Percentiles rank a stretch among this genome's conserved stretches.
phyloP scores from a whole-genome alignment of 2,888 invertebrate genomes.

The Glaucopsyche alexis region DNA sequence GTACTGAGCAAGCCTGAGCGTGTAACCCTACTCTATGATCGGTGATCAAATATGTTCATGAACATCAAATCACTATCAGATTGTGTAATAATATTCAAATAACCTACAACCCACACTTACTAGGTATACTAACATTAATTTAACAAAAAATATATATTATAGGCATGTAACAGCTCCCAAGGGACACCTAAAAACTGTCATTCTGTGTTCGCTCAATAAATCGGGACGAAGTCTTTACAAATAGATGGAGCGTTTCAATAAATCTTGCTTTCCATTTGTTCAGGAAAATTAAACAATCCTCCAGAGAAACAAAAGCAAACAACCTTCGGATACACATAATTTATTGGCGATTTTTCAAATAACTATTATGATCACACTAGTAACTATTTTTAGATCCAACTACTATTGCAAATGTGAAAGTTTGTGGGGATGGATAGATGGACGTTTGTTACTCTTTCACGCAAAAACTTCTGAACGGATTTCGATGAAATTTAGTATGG shows the following conservation, averaged over 20 bases:
- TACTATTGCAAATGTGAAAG: too few relatives aligned
- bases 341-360: neutral
- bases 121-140: too few relatives aligned
- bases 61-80: too few relatives aligned
- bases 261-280: slow-evolving; percentile 21
- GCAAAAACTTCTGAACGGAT: too few relatives aligned
- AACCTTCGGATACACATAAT: neutral
- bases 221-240: slow-evolving; percentile 19
- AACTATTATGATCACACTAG: neutral
- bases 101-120: too few relatives aligned
- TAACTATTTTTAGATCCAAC: neutral
- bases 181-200: slow-evolving; percentile 23
- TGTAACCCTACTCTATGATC: too few relatives aligned
- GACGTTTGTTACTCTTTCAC: too few relatives aligned
- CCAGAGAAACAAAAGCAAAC: slow-evolving; percentile 7
- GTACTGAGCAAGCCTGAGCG: too few relatives aligned
- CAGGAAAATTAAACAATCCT: slow-evolving; percentile 20
- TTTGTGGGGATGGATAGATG: too few relatives aligned
- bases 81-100: too few relatives aligned
- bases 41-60: too few relatives aligned
- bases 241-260: slow-evolving; percentile 25
- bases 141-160: slow-evolving; percentile 16
- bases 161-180: neutral
- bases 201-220: slow-evolving; percentile 18
- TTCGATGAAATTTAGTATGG: too few relatives aligned